Evolutionary conservation across 2,888 invertebrate genomes (phyloP).

Genomic region (Ctena decussata): DNA sequence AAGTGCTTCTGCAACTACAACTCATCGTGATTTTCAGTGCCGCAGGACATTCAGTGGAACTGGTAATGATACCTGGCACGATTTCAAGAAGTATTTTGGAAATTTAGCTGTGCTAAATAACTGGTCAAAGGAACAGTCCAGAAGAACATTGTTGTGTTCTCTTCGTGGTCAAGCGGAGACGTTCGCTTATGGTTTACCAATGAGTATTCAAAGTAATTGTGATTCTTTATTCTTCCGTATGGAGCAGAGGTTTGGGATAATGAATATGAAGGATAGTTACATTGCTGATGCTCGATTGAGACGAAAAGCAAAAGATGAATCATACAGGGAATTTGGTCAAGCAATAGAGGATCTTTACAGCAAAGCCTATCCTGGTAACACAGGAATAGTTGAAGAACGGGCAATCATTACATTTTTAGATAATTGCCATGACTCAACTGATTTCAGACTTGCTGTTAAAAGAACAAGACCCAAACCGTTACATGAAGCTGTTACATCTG

Average conservation of each 20-base stretch:
- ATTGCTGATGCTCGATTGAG: constrained; percentile 40
- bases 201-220: constrained; percentile 10
- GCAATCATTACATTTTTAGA: constrained; percentile 39
- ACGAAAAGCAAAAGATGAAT: constrained; percentile 24
- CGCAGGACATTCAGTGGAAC: constrained; percentile 23
- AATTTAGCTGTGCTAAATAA: constrained; percentile 25
- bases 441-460: constrained; percentile 53
- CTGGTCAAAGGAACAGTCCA: constrained; percentile 24
- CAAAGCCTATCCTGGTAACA: constrained; percentile 41
- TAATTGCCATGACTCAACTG: constrained; percentile 38
- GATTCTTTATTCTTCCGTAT: constrained; percentile 17
- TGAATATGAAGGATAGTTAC: constrained; percentile 43
- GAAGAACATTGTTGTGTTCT: constrained; percentile 34
- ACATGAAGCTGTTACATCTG: constrained; percentile 44
- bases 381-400: constrained; percentile 36
- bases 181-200: constrained; percentile 41
- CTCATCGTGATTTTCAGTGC: constrained; percentile 20
- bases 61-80: constrained; percentile 22
- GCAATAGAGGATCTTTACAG: constrained; percentile 43
- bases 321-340: constrained; percentile 49
- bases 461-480: constrained; percentile 35
- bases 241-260: constrained; percentile 42
- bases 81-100: constrained; percentile 26
- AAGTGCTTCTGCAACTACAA: not conserved
- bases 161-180: constrained; percentile 46